A percentile compares a stretch with the other conserved stretches of the same genome.
phyloP scores from a whole-genome alignment of 1,140 invertebrate genomes.

The Lamellibrachia luymesi region DNA sequence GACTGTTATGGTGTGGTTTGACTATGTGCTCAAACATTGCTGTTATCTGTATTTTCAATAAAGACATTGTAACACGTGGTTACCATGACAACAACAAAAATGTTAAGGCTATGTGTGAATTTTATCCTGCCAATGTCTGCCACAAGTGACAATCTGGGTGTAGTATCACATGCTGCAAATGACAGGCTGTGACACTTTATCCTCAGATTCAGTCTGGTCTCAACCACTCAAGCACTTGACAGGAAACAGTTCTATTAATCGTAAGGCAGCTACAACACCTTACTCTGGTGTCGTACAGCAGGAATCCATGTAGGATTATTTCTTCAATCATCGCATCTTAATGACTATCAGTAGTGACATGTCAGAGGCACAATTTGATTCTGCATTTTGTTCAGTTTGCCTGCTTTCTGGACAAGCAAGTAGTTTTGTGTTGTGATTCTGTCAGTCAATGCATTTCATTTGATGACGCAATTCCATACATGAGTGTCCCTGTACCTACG shows the following conservation, averaged over 20 bases:
- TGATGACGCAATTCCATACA: background rate
- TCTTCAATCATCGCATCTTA: background rate
- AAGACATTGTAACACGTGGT: background rate
- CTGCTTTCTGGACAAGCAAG: background rate
- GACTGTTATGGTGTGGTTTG: background rate
- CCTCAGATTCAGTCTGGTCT: background rate
- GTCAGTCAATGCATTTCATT: background rate
- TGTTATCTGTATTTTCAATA: slow-evolving; percentile 2
- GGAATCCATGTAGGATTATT: background rate
- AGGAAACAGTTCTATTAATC: background rate
- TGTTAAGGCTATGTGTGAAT: too few relatives aligned
- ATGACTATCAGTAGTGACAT: background rate
- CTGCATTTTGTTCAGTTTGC: background rate
- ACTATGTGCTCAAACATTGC: background rate
- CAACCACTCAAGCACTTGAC: background rate
- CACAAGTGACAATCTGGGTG: too few relatives aligned
- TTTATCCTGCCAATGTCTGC: too few relatives aligned
- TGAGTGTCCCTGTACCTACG: background rate
- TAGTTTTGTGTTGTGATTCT: background rate
- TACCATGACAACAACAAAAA: background rate
- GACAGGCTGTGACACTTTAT: background rate
- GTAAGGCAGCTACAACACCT: background rate
- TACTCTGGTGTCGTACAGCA: background rate
- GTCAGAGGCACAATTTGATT: background rate
- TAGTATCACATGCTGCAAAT: too few relatives aligned